These are phyloP conservation scores for Orussus abietinus DNA, from an alignment of 1,140 invertebrate genomes.

Conservation along the genomic window DNA sequence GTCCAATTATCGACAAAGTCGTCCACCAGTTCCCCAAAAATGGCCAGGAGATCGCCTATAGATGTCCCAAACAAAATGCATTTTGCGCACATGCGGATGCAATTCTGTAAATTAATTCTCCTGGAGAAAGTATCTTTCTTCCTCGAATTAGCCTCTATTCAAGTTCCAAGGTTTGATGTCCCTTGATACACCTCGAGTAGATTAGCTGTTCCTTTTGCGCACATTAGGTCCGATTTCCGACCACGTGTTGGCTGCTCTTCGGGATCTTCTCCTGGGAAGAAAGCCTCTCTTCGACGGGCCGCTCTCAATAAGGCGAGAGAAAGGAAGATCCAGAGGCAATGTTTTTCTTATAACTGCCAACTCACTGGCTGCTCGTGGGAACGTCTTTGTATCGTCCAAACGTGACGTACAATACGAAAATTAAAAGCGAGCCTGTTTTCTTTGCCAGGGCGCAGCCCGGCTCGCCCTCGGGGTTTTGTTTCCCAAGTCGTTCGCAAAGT, in stretches of 20 bases:
- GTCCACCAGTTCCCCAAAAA: too few relatives aligned
- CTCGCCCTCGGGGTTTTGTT: constrained; percentile 35
- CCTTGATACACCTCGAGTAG: too few relatives aligned
- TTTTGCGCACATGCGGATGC: too few relatives aligned
- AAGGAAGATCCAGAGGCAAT: constrained; percentile 25
- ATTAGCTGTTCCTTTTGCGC: too few relatives aligned
- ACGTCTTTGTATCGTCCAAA: constrained; percentile 37
- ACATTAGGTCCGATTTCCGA: too few relatives aligned
- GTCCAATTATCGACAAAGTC: too few relatives aligned
- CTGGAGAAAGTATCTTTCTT: too few relatives aligned
- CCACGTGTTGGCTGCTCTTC: background rate
- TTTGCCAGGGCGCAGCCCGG: constrained; percentile 22
- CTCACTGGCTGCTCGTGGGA: constrained; percentile 43
- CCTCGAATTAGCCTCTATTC: too few relatives aligned
- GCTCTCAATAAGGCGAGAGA: constrained; percentile 12
- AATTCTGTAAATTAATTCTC: too few relatives aligned
- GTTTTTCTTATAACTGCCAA: constrained; percentile 46
- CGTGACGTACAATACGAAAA: constrained; percentile 43
- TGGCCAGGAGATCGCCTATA: too few relatives aligned
- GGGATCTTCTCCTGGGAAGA: background rate
- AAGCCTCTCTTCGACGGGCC: background rate
- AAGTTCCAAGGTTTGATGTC: too few relatives aligned
- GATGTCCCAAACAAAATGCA: too few relatives aligned
- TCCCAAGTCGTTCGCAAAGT: constrained; percentile 35
- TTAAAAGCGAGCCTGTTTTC: constrained; percentile 39